These are phyloP conservation scores for Sciurus vulgaris DNA, from an alignment of 2,797 vertebrate genomes.

Conservation along the genomic window DNA sequence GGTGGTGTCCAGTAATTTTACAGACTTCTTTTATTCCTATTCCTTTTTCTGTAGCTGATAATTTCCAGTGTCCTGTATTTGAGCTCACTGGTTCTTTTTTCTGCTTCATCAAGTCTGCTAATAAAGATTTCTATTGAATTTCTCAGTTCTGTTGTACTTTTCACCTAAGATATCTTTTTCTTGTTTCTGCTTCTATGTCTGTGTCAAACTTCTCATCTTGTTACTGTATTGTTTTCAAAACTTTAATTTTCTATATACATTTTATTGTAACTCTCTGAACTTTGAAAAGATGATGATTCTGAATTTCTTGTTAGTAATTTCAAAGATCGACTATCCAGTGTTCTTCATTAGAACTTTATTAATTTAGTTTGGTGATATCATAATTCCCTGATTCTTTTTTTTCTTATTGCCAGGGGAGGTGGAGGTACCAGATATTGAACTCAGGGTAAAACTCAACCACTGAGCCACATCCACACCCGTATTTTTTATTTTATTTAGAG, in stretches of 20 bases:
- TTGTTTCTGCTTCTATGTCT: neutral
- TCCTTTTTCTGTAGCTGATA: neutral
- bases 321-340: neutral
- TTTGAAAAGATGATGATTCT: neutral
- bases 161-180: neutral
- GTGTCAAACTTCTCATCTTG: neutral
- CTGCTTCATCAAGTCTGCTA: neutral
- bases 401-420: too few relatives aligned
- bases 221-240: neutral
- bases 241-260: neutral
- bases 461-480: too few relatives aligned
- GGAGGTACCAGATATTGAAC: too few relatives aligned
- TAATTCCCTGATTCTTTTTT: neutral
- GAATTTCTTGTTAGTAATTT: neutral
- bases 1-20: neutral
- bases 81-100: neutral
- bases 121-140: neutral
- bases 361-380: neutral
- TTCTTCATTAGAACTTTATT: neutral
- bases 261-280: neutral
- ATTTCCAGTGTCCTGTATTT: neutral
- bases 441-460: too few relatives aligned
- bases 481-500: too few relatives aligned
- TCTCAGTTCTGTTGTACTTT: neutral
- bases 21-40: neutral